Base-by-base conservation (phyloP, 2,888 invertebrate species). In the Lycaena phlaeas region DNA sequence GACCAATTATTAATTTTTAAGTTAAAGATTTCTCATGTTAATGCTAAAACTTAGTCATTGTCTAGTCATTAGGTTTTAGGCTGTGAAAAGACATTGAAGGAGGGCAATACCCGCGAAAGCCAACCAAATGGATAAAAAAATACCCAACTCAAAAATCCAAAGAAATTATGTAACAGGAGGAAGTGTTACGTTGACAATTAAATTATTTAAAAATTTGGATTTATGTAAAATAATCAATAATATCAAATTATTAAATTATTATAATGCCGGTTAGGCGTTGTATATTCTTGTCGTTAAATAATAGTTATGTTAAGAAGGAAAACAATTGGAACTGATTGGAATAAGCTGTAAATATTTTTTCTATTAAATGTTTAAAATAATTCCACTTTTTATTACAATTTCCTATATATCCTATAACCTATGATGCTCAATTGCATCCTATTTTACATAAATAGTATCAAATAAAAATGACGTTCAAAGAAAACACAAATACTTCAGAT, bases 291-390 rank as follows among this genome's bases (percentile, higher is more conserved):
- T 22, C 18, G 11, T 29, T 12, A 5, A 34, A 9, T 27, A 36
- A 7, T n/a, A n/a, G n/a, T 42, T 36, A 46, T 45, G 63, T 58
- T 64, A 60, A 53, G 61, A 66, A 68, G 64, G 54, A 63, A 63
- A 48, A 57, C 58, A 68, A 73, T 76, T 70, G 72, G 82, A 79
- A 84, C 82, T 84, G 82, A 84, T 81, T 72, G 76, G 59, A 57
- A 61, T 81, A 77, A 77, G 75, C 50, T 78, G 71, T 79, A 76
- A 61, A 73, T 78, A 73, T 54, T 44, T 50, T 49, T 49, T 52
- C 50, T 50, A 53, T 50, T 57, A 52, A 51, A 52, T 49, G 48
- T 57, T 52, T 51, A 45, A 44, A 42, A 43, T 40, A 43, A 39
- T 22, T 28, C 22, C 9, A 12, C 9, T n/a, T 17, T 4, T 15